Evolutionary conservation across 2,888 invertebrate genomes (phyloP), one percentile per base, ranked within the genome.

Genomic region (Pseudococcus jackbeardsleyi): DNA sequence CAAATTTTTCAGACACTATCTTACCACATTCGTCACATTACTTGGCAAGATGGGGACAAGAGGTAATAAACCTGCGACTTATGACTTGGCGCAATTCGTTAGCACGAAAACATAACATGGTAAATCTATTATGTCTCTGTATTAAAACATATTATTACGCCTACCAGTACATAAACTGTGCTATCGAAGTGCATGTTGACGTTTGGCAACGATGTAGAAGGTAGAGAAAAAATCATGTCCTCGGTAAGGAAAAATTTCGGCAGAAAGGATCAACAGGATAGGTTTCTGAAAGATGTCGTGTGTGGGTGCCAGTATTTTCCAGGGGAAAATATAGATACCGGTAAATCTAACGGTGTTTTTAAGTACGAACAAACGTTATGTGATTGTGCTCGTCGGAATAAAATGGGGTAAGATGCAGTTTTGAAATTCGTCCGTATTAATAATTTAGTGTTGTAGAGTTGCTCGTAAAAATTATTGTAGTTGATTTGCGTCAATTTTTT

Each of bases 301-400:
- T 96, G 96, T 92, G 96, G 93, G 90, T 96, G 96, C 92, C 96
- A 96, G 92, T 96, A 94, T 92, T 96, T 94, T 92, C 95, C 79
- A 17, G 46, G 42, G 17, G 79, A 46, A 46, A 46, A 46, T 11
- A 15, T 82, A 82, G 79, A 82, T 46, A 82, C 79, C 0, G 79
- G 79, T 82, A 82, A 82, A 82, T 82, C 79, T n/a, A 82, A 82
- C 19, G 79, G 79, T 19, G 46, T 82, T 19, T 82, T 82, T 82
- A 82, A 46, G 19, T 82, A 82, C 17, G 79, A 82, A 82, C 79
- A 82, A 22, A 82, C 79, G 3, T 22, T 82, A 12, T 82, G 79
- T 22, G 79, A 82, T 9, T 82, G 79, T 19, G 79, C 46, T 82
- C 79, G 42, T 82, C 79, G 19, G 79, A 46, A 19, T 82, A 42